Evolutionary conservation across 2,113 vertebrate species (phyloP).

Genomic region (Coptodon rendalli): DNA sequence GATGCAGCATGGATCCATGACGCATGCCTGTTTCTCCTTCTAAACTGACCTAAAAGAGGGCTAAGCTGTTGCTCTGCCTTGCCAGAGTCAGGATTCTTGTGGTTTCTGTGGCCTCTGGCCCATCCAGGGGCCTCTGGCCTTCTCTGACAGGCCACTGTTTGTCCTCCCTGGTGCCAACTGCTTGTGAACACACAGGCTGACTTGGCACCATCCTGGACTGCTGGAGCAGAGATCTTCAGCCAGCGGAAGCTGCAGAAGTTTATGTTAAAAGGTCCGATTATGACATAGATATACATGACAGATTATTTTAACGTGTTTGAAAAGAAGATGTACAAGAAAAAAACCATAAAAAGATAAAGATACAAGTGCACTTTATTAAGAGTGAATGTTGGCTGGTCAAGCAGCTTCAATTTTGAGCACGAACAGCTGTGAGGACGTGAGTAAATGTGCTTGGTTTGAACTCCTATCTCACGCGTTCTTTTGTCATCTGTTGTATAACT

Average conservation of each 20-base stretch:
- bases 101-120: conserved; percentile 29
- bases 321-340: neutral
- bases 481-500: neutral
- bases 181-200: conserved; percentile 8
- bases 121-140: conserved; percentile 8
- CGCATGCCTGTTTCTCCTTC: neutral
- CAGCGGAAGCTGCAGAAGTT: neutral
- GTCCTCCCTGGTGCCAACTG: conserved; percentile 19
- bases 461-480: neutral
- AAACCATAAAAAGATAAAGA: neutral
- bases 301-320: neutral
- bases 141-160: conserved; percentile 16
- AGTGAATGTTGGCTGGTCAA: neutral
- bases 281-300: neutral
- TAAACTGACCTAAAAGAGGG: neutral
- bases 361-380: neutral
- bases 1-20: neutral
- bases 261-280: neutral
- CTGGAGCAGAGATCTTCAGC: neutral
- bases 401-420: neutral
- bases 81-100: conserved; percentile 46
- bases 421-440: neutral
- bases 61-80: neutral
- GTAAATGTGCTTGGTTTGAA: neutral
- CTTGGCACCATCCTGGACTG: neutral